These are phyloP conservation scores for Thermophis baileyi DNA, from an alignment of 2,113 vertebrate genomes.

Conservation along the genomic window DNA sequence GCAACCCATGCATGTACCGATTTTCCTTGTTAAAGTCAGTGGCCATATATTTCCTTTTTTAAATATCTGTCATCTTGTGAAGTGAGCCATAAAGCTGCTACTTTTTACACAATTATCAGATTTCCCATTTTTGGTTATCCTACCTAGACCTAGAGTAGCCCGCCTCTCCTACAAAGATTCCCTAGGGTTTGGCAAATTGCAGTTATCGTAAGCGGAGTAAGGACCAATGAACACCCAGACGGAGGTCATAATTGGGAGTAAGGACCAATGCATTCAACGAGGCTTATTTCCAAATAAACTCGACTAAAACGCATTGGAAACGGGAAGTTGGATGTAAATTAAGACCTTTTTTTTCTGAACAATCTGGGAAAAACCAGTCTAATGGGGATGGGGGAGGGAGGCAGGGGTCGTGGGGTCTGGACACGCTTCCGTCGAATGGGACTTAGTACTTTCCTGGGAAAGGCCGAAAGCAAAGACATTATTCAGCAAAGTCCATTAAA, in stretches of 20 bases:
- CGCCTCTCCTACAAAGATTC: neutral
- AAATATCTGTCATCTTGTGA: neutral
- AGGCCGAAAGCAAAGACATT: neutral
- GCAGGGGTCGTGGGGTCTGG: neutral
- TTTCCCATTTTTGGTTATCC: neutral
- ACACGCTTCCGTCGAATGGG: neutral
- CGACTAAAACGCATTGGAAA: neutral
- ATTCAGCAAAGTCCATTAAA: neutral
- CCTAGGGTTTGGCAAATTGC: neutral
- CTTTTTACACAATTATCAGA: neutral
- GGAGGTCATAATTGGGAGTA: neutral
- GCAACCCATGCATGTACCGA: neutral
- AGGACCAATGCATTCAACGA: neutral
- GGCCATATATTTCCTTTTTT: neutral
- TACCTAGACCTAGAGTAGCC: neutral
- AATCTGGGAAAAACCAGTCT: neutral
- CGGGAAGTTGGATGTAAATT: neutral
- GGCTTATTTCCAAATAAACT: neutral
- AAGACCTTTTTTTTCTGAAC: neutral
- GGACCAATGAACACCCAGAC: neutral
- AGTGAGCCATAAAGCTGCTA: neutral
- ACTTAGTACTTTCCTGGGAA: neutral
- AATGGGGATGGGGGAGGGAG: neutral
- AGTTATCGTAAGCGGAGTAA: neutral
- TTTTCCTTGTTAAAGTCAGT: neutral